Percentiles rank a stretch among this genome's conserved stretches.
These are phyloP conservation scores for Platygyra sinensis DNA, from an alignment of 64 coral and sea anemone genomes.

Conservation along the genomic window DNA sequence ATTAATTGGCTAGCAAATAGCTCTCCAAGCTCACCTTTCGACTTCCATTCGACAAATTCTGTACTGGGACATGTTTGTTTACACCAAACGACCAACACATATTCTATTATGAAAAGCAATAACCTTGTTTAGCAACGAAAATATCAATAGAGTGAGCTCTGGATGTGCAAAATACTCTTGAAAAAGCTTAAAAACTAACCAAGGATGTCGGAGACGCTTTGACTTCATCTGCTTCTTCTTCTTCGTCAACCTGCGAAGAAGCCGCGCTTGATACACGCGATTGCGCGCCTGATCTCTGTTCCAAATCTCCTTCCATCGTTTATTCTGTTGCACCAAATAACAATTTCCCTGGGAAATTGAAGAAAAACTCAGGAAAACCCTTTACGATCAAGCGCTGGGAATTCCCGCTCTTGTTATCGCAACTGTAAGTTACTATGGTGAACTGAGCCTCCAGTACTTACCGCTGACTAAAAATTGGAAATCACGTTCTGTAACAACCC, in stretches of 20 bases:
- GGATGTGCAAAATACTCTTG: background rate
- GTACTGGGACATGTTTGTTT: constrained; percentile 75
- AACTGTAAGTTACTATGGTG: constrained; percentile 28
- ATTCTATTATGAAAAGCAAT: constrained; percentile 45
- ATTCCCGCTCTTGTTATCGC: constrained; percentile 4
- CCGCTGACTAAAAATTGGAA: background rate
- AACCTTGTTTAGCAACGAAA: background rate
- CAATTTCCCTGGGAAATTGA: background rate
- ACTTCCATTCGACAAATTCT: constrained; percentile 78
- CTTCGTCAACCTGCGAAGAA: constrained; percentile 44
- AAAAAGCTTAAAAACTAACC: background rate
- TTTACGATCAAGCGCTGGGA: background rate
- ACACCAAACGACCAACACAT: constrained; percentile 91
- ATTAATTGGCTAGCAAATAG: background rate
- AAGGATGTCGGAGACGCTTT: constrained; percentile 39
- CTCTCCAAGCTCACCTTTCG: constrained; percentile 63
- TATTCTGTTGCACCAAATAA: background rate
- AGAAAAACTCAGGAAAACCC: background rate
- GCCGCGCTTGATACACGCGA: constrained; percentile 78
- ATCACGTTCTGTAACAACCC: too few species aligned
- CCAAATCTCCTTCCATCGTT: constrained; percentile 53
- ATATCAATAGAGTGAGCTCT: background rate
- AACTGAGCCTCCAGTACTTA: background rate
- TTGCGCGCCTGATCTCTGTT: constrained; percentile 70
- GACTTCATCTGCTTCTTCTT: constrained; percentile 32